phyloP scores from a whole-genome alignment of 2,797 vertebrate genomes.

The Podargus strigoides region DNA sequence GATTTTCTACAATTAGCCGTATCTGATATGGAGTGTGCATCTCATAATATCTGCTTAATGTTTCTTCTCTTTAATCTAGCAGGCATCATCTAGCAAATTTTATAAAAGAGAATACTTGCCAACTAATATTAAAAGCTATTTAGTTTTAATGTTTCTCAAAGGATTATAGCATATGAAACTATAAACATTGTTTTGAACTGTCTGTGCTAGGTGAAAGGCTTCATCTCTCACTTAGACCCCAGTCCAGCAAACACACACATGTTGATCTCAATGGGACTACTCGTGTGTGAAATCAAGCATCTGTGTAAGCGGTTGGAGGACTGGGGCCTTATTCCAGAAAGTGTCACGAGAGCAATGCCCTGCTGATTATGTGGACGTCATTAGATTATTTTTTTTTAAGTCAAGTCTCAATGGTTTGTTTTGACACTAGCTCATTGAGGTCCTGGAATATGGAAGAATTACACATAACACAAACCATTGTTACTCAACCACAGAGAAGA shows the following conservation, averaged over 20 bases:
- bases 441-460: not conserved
- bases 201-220: slow-evolving; percentile 60
- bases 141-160: slow-evolving; percentile 53
- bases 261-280: slow-evolving; percentile 50
- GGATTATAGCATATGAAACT: slow-evolving; percentile 41
- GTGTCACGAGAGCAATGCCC: not conserved
- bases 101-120: slow-evolving; percentile 28
- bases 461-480: not conserved
- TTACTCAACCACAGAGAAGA: not conserved
- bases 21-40: not conserved
- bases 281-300: slow-evolving; percentile 40
- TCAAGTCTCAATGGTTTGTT: not conserved
- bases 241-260: slow-evolving; percentile 41
- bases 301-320: slow-evolving; percentile 11
- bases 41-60: not conserved
- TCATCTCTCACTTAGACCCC: slow-evolving; percentile 48
- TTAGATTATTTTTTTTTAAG: not conserved
- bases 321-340: not conserved
- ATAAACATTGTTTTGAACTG: slow-evolving; percentile 61
- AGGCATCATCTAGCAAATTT: slow-evolving; percentile 23
- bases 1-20: not conserved
- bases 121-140: slow-evolving; percentile 55
- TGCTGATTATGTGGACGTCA: not conserved
- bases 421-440: not conserved
- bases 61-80: slow-evolving; percentile 39